A percentile compares a stretch with the other conserved stretches of the same genome.
Conservation (phyloP, 2,888 invertebrate genomes). For the Luperina nickerlii region DNA sequence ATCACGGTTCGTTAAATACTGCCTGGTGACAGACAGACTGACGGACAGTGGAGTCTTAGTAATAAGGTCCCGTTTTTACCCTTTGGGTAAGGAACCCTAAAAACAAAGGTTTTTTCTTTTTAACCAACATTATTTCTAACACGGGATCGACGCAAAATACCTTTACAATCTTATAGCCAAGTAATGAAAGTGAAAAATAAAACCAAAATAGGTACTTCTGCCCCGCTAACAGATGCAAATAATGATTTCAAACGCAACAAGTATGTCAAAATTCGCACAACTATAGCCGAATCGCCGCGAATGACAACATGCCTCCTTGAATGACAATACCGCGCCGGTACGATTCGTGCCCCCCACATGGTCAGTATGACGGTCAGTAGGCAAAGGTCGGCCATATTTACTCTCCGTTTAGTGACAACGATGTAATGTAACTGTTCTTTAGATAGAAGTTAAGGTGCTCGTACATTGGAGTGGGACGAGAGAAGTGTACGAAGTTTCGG, state of each 20-base stretch:
- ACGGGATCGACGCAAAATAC: neutral
- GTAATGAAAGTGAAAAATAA: neutral
- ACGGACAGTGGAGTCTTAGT: too few species aligned
- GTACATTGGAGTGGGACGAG: conserved; percentile 27
- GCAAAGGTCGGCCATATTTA: conserved; percentile 64
- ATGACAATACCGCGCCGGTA: conserved; percentile 25
- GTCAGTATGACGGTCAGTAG: conserved; percentile 51
- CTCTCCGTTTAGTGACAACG: conserved; percentile 48
- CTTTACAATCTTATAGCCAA: neutral
- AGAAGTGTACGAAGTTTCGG: neutral
- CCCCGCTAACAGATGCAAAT: neutral
- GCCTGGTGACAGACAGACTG: too few species aligned
- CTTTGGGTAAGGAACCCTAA: too few species aligned
- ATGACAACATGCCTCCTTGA: conserved; percentile 49
- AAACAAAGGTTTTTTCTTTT: neutral
- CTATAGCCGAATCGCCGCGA: conserved; percentile 14
- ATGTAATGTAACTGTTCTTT: conserved; percentile 42
- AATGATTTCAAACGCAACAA: neutral
- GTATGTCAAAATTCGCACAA: conserved; percentile 20
- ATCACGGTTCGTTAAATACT: too few species aligned
- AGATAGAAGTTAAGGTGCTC: conserved; percentile 22
- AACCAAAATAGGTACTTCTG: too few species aligned
- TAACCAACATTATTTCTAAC: neutral
- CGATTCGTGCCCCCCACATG: conserved; percentile 32
- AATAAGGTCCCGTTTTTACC: too few species aligned